Conservation (phyloP, 2,888 invertebrate genomes). For the Cybosia mesomella region DNA sequence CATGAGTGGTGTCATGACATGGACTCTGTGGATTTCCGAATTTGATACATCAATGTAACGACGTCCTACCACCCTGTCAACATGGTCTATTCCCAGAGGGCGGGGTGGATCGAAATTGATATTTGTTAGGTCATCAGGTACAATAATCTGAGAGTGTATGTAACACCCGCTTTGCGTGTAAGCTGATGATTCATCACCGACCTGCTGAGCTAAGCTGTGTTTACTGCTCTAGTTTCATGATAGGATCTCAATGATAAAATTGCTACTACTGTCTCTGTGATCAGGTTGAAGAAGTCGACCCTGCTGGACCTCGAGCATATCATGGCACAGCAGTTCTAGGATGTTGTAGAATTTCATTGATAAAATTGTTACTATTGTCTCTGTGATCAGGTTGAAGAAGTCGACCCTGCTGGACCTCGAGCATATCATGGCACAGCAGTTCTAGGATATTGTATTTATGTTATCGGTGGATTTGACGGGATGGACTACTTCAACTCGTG, state of each 20-base stretch:
- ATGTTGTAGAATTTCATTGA: constrained; percentile 86
- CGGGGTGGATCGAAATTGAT: too few relatives aligned
- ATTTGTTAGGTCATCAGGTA: too few relatives aligned
- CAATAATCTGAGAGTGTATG: too few relatives aligned
- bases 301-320: constrained; percentile 95
- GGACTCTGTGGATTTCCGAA: too few relatives aligned
- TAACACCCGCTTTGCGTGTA: too few relatives aligned
- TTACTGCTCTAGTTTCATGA: background rate
- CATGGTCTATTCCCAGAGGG: too few relatives aligned
- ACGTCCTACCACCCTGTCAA: too few relatives aligned
- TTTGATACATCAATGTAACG: too few relatives aligned
- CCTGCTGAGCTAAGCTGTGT: too few relatives aligned
- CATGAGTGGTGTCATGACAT: too few relatives aligned
- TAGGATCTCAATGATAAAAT: background rate
- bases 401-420: constrained; percentile 93
- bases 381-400: constrained; percentile 88
- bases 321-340: constrained; percentile 97
- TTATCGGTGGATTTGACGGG: constrained; percentile 98
- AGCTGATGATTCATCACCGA: too few relatives aligned
- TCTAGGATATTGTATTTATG: constrained; percentile 93
- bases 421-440: constrained; percentile 98
- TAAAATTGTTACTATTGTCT: background rate
- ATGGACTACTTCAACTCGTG: constrained; percentile 95
- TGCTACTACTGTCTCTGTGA: background rate
- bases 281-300: constrained; percentile 92